These are phyloP conservation scores for Syrrhaptes paradoxus DNA, from an alignment of 2,113 vertebrate species.

Conservation along the genomic window DNA sequence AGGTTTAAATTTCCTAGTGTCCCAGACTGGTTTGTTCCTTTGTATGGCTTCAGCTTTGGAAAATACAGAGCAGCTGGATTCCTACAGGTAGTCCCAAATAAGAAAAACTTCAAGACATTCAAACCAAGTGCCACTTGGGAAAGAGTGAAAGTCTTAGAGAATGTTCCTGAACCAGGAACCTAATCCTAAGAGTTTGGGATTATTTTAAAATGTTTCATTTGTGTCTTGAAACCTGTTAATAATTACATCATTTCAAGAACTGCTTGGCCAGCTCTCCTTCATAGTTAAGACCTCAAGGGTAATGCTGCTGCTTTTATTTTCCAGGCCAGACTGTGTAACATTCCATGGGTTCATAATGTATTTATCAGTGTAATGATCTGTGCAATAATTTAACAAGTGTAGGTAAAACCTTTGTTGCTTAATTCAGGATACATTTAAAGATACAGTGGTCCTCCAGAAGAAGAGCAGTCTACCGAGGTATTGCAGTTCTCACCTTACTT, in stretches of 20 bases:
- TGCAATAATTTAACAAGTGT: constrained; percentile 64
- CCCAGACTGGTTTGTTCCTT: not conserved
- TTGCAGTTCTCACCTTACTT: not conserved
- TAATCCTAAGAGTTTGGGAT: not conserved
- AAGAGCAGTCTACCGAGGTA: not conserved
- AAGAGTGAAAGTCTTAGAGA: not conserved
- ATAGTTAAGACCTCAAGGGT: not conserved
- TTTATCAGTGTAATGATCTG: constrained; percentile 62
- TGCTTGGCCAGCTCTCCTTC: not conserved
- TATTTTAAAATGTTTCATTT: not conserved
- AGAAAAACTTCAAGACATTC: not conserved
- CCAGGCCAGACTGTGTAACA: constrained; percentile 37
- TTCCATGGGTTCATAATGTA: constrained; percentile 56
- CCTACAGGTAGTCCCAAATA: not conserved
- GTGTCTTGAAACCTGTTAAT: not conserved
- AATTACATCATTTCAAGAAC: not conserved
- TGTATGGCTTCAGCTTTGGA: not conserved
- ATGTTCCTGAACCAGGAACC: not conserved
- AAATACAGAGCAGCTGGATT: not conserved
- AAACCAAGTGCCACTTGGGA: not conserved
- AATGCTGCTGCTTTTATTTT: constrained; percentile 46
- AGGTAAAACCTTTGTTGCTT: constrained; percentile 44
- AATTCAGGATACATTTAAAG: constrained; percentile 41
- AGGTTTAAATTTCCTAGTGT: not conserved
- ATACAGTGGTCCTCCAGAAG: constrained; percentile 26